phyloP scores from a whole-genome alignment of 2,888 invertebrate species.

The Cryptus armator region DNA sequence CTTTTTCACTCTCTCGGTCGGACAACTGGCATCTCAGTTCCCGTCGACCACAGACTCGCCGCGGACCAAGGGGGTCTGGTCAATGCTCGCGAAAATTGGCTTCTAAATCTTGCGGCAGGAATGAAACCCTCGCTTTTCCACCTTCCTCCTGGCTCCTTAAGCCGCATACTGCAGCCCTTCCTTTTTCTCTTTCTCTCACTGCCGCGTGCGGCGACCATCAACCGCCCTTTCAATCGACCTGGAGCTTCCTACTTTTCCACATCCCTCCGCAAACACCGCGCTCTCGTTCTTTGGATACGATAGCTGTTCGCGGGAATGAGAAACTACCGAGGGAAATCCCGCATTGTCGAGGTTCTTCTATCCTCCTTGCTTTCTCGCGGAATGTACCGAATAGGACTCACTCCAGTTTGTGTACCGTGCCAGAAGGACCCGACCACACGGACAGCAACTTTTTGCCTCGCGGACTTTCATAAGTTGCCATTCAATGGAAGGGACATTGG shows the following conservation, averaged over 20 bases:
- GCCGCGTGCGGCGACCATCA: conserved; percentile 57
- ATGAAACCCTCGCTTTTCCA: conserved; percentile 72
- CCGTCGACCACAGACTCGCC: conserved; percentile 65
- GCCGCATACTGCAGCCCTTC: conserved; percentile 59
- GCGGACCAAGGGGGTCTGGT: conserved; percentile 75
- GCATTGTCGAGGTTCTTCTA: conserved; percentile 78
- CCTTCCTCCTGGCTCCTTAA: conserved; percentile 62
- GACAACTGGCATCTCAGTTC: conserved; percentile 25
- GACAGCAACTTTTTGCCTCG: conserved; percentile 79
- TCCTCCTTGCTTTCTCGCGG: conserved; percentile 49
- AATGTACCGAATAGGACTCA: conserved; percentile 41
- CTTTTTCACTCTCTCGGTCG: conserved; percentile 51
- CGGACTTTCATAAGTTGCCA: conserved; percentile 81
- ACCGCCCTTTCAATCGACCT: conserved; percentile 67
- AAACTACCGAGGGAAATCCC: conserved; percentile 75
- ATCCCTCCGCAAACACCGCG: conserved; percentile 21
- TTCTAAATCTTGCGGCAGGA: conserved; percentile 83
- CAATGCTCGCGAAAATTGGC: conserved; percentile 83
- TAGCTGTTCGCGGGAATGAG: conserved; percentile 75
- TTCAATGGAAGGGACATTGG: conserved; percentile 79
- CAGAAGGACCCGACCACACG: conserved; percentile 57
- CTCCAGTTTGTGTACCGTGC: conserved; percentile 30
- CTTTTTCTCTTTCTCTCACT: conserved; percentile 47
- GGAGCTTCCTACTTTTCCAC: conserved; percentile 60
- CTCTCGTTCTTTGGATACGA: conserved; percentile 32